phyloP scores from a whole-genome alignment of 2,888 invertebrate species.

The Gnatocerus cornutus region DNA sequence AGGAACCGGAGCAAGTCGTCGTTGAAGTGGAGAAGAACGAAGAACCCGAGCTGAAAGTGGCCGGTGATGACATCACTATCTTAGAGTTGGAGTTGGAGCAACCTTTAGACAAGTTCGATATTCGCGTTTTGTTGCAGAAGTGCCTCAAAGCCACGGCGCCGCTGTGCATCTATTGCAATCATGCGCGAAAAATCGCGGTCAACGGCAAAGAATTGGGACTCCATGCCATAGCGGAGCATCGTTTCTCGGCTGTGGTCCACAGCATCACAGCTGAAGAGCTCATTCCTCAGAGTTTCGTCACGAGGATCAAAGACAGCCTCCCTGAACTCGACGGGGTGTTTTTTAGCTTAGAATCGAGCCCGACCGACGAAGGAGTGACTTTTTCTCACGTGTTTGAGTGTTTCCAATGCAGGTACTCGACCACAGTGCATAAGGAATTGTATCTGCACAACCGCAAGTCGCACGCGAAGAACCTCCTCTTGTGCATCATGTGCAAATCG shows the following conservation, averaged over 20 bases:
- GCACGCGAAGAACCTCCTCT: slow-evolving; percentile 87
- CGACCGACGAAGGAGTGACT: slow-evolving; percentile 74
- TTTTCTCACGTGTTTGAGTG: slow-evolving; percentile 86
- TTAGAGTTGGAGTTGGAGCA: slow-evolving; percentile 83
- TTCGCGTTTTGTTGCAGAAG: slow-evolving; percentile 81
- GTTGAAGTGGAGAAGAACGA: slow-evolving; percentile 7
- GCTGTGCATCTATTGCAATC: slow-evolving; percentile 88
- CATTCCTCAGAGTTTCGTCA: slow-evolving; percentile 81
- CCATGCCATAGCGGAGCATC: slow-evolving; percentile 86
- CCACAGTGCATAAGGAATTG: slow-evolving; percentile 86
- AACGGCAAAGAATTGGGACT: slow-evolving; percentile 86
- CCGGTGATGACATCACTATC: slow-evolving; percentile 78
- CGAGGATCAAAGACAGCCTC: slow-evolving; percentile 77
- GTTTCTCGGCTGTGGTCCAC: slow-evolving; percentile 85
- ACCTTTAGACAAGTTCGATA: slow-evolving; percentile 83
- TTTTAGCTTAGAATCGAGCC: slow-evolving; percentile 83
- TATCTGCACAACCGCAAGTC: slow-evolving; percentile 90
- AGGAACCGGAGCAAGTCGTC: slow-evolving; percentile 54
- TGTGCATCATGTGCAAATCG: slow-evolving; percentile 91
- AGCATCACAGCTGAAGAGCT: slow-evolving; percentile 85
- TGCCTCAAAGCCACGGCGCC: slow-evolving; percentile 81
- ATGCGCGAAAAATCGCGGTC: slow-evolving; percentile 88
- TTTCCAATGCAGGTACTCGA: slow-evolving; percentile 88
- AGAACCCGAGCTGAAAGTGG: slow-evolving; percentile 68
- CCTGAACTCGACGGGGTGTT: slow-evolving; percentile 77